Percentiles rank a stretch among this genome's conserved stretches.
Evolutionary conservation across 2,888 invertebrate genomes (phyloP).

Genomic region (Agriopis aurantiaria): DNA sequence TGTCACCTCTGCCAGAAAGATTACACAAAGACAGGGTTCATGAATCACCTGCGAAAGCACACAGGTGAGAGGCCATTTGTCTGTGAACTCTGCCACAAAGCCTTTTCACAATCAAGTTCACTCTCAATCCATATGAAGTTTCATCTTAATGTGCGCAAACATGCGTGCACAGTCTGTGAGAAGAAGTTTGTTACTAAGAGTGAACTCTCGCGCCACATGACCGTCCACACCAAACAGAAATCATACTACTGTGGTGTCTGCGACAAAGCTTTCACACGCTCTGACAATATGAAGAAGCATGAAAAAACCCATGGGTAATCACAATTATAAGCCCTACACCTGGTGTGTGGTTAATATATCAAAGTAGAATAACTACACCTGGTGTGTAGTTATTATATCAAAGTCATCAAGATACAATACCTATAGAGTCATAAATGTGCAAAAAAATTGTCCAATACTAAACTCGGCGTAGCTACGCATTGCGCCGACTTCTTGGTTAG

Average conservation of each 20-base stretch:
- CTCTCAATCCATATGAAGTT: constrained; percentile 85
- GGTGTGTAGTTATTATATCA: too few species aligned
- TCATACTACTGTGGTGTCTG: constrained; percentile 85
- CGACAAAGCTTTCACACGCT: constrained; percentile 84
- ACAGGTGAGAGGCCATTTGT: constrained; percentile 84
- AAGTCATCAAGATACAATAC: too few species aligned
- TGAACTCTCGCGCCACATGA: constrained; percentile 85
- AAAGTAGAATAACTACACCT: constrained; percentile 12
- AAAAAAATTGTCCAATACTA: too few species aligned
- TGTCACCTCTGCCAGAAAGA: constrained; percentile 85
- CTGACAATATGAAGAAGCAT: constrained; percentile 86
- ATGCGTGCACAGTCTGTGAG: constrained; percentile 84
- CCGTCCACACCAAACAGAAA: constrained; percentile 84
- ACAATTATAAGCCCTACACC: constrained; percentile 41
- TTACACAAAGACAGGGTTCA: constrained; percentile 84
- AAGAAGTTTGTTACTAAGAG: constrained; percentile 86
- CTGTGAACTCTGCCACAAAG: constrained; percentile 83
- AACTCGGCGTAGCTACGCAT: too few species aligned
- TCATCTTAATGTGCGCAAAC: constrained; percentile 83
- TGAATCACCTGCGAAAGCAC: constrained; percentile 84
- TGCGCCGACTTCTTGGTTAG: too few species aligned
- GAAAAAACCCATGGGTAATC: constrained; percentile 84
- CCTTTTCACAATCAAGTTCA: constrained; percentile 84
- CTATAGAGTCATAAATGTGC: too few species aligned
- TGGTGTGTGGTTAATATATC: constrained; percentile 45